Evolutionary conservation across 1,140 invertebrate genomes (phyloP).

Genomic region (Pseudomyrmex concolor): DNA sequence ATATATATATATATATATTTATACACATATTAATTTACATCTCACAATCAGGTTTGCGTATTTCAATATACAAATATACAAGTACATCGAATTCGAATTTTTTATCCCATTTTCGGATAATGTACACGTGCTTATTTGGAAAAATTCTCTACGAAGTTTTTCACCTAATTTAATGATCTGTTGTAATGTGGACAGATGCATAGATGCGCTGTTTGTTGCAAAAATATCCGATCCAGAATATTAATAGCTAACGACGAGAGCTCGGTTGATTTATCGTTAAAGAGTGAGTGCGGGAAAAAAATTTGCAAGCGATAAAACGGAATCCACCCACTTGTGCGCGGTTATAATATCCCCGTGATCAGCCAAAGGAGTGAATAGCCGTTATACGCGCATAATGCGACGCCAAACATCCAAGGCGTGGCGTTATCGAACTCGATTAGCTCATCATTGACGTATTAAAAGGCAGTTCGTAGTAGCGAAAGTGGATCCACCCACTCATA

Average conservation of each 20-base stretch:
- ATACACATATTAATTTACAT: slow-evolving; percentile 5
- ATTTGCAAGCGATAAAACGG: slow-evolving; percentile 5
- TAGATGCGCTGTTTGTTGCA: slow-evolving; percentile 8
- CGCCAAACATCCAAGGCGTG: slow-evolving; percentile 4
- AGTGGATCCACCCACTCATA: slow-evolving; percentile 38
- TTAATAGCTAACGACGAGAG: slow-evolving; percentile 30
- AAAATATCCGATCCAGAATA: not conserved
- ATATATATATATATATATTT: not conserved
- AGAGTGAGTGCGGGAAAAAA: not conserved
- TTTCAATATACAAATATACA: no score
- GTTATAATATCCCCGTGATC: slow-evolving; percentile 1
- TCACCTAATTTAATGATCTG: slow-evolving; percentile 13
- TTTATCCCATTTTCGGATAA: not conserved
- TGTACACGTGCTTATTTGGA: not conserved
- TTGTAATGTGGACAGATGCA: not conserved
- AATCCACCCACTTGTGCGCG: slow-evolving; percentile 32
- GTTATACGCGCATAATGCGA: slow-evolving; percentile 3
- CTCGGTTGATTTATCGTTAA: not conserved
- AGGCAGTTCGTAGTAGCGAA: slow-evolving; percentile 16
- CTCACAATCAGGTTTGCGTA: no score
- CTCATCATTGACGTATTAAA: slow-evolving; percentile 17
- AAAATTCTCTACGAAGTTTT: not conserved
- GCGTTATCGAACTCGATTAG: slow-evolving; percentile 29
- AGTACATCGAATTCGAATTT: not conserved
- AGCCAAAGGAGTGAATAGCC: not conserved